Base-by-base conservation (phyloP, 1,140 invertebrate genomes). In the Grapholita molesta region DNA sequence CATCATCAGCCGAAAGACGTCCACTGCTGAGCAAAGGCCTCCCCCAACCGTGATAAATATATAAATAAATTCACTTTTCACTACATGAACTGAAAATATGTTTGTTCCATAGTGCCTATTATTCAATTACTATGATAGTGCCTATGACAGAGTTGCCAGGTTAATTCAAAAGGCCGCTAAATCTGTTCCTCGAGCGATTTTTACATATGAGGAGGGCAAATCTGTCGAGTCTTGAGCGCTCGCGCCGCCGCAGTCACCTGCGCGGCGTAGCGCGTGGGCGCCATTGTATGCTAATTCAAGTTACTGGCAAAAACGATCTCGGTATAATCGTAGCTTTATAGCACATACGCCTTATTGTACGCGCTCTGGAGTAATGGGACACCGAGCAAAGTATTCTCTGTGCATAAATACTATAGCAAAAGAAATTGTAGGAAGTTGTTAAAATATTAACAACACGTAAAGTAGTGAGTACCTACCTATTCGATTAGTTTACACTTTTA, bases 251-350 rank as follows among this genome's bases (percentile, higher is more conserved):
- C 55, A 78, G 79, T 89, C 87, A 89, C 87, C 85, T 89, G 84
- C 79, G 73, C 69, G 11, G 53, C 42, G 52, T 48, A 33, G 33
- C 67, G 79, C 81, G 84, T 86, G 84, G 84, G 83, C 74, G 30
- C 78, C 66, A 88, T 89, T 89, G 87, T 90, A 90, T 90, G 87
- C 77, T 82, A 88, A 89, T 85, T 64, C 42, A n/a, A 48, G 8
- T 21, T 48, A 48, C 42, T 21, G 15, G 8, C 15, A 18, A 21
- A 48, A 48, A 48, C 42, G 42, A 48, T 18, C 8, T 48, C 15
- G 21, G 42, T 48, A 18, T 38, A 38, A 48, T 2, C 21, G 8
- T 48, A 48, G 42, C 18, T 48, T 48, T 48, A 48, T 21, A 21
- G 21, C 42, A 48, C 42, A 48, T 48, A 48, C 8, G 42, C 42